Base-by-base conservation (phyloP, 2,113 vertebrate species). In the Petrocephalus zakoni region DNA sequence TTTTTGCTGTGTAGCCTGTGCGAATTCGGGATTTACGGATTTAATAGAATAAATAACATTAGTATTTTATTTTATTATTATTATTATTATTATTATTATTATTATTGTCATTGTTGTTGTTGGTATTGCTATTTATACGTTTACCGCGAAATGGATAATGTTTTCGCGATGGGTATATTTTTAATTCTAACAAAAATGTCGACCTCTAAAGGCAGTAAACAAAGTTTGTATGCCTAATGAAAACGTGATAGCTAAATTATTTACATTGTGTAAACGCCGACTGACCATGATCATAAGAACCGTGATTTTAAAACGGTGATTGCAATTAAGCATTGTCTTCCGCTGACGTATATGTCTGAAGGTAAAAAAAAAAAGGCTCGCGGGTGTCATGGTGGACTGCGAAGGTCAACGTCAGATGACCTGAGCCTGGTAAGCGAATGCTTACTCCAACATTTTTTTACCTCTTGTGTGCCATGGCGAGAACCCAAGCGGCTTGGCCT, bases 341-440 rank as follows among this genome's bases (percentile, higher is more conserved):
- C 52, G 17, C 22, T 5, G 29, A 5, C 25, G 13, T 58, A 11
- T 37, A 86, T 37, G 85, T 42, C 85, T 64, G 53, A 47, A 61
- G 56, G 37, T 64, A 34, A 17, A 22, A 25, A 55, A 29, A n/a
- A 21, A 51, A 49, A 19, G 6, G 34, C 56, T 29, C 86, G 84
- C 25, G 13, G 72, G 84, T 87, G 56, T 64, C 56, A 64, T 87
- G 53, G 86, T 42, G 86, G 53, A 61, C 86, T n/a, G 55, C 56
- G 86, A 87, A 64, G 56, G 86, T 64, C 56, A 87, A 87, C 86
- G 86, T 87, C 86, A 87, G 86, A 64, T 64, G 86, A 37, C 86
- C 86, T 15, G n/a, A 4, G 84, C 84, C 51, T 19, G 25, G 52
- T 55, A 55, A 83, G 81, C n/a, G 9, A 22, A 85, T n/a, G 51